A percentile compares a stretch with the other conserved stretches of the same genome.
These are phyloP conservation scores for Elephantulus edwardii DNA, from an alignment of 2,113 vertebrate genomes.

Conservation along the genomic window DNA sequence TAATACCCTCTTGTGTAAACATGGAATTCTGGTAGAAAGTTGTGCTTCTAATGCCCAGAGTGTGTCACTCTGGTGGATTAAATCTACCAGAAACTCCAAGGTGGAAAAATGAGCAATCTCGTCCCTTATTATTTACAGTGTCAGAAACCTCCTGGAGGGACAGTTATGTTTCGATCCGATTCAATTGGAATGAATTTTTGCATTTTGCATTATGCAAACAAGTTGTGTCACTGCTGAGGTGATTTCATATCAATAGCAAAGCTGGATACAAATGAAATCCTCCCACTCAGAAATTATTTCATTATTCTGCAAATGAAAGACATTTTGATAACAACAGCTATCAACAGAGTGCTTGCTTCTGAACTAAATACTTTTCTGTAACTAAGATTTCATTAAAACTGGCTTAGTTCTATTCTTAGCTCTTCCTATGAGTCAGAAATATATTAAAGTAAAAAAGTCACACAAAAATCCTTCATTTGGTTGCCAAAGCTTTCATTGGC, in stretches of 20 bases:
- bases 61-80: too few species aligned
- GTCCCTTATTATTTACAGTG: too few species aligned
- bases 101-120: too few species aligned
- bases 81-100: too few species aligned
- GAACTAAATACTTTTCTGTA: neutral
- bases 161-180: too few species aligned
- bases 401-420: conserved; percentile 27
- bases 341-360: neutral
- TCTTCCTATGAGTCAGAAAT: conserved; percentile 62
- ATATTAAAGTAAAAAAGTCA: conserved; percentile 60
- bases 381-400: conserved; percentile 57
- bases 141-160: too few species aligned
- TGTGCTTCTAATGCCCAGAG: too few species aligned
- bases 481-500: conserved; percentile 76
- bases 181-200: too few species aligned
- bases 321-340: neutral
- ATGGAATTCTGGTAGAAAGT: too few species aligned
- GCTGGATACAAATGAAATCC: conserved; percentile 59
- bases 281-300: neutral
- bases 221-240: conserved; percentile 77
- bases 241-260: conserved; percentile 68
- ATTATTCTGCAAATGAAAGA: neutral
- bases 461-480: conserved; percentile 60
- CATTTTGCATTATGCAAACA: too few species aligned
- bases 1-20: conserved; percentile 73